Conservation (phyloP, 2,113 vertebrate genomes). For the Misgurnus mizolepis region DNA sequence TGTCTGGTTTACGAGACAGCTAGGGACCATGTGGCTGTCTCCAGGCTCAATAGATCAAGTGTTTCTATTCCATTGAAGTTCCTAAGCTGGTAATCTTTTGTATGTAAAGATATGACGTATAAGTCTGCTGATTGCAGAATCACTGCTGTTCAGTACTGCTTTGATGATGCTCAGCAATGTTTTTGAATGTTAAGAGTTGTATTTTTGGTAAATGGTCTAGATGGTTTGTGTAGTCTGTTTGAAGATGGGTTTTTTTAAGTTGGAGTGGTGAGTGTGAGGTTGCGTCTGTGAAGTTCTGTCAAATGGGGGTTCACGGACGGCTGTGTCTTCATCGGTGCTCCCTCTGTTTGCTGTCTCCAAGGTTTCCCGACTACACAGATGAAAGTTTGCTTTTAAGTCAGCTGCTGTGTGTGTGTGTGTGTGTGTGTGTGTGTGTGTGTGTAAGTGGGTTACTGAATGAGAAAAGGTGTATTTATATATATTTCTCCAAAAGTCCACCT, state of each 20-base stretch:
- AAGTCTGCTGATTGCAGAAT: neutral
- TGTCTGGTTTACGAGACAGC: constrained; percentile 18
- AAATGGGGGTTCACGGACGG: constrained; percentile 4
- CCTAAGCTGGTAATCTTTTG: constrained; percentile 18
- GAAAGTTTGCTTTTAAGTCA: constrained; percentile 35
- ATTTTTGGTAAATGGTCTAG: constrained; percentile 14
- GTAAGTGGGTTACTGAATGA: neutral
- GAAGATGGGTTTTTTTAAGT: neutral
- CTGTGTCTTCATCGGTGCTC: neutral
- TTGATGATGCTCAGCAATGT: neutral
- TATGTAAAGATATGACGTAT: neutral
- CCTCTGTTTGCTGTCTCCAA: constrained; percentile 21
- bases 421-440: neutral
- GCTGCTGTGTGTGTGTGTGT: constrained; percentile 1
- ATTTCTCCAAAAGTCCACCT: neutral
- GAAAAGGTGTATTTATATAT: constrained; percentile 2
- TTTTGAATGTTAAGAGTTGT: constrained; percentile 8
- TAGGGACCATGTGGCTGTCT: constrained; percentile 10
- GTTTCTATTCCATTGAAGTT: neutral
- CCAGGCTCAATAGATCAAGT: constrained; percentile 40
- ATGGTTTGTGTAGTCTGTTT: constrained; percentile 20
- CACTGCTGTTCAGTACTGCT: neutral
- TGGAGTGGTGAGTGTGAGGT: constrained; percentile 8
- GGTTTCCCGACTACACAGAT: constrained; percentile 27
- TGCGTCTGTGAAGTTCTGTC: constrained; percentile 34